Conservation (phyloP, 2,888 invertebrate genomes). For the Masnerella sp. region DNA sequence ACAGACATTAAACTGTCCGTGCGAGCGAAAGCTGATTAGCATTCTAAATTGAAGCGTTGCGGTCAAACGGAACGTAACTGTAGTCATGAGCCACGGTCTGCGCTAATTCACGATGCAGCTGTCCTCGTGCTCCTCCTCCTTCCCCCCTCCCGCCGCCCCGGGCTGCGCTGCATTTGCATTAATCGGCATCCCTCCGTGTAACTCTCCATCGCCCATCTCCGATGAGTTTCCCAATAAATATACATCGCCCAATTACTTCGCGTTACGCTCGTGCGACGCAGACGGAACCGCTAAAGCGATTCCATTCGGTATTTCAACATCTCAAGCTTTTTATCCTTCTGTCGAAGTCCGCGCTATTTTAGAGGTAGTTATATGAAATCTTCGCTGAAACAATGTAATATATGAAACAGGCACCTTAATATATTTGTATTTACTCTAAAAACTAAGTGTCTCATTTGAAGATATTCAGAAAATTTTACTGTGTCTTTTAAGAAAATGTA, state of each 20-base stretch:
- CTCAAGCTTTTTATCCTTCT: too few relatives aligned
- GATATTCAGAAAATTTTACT: too few relatives aligned
- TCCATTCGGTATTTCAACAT: too few relatives aligned
- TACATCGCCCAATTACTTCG: slow-evolving; percentile 48
- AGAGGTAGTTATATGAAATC: too few relatives aligned
- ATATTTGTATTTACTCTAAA: too few relatives aligned
- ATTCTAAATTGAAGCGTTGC: slow-evolving; percentile 77
- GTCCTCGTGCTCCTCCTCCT: slow-evolving; percentile 39
- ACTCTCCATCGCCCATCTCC: slow-evolving; percentile 48
- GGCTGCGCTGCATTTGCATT: slow-evolving; percentile 58
- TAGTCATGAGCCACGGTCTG: slow-evolving; percentile 66
- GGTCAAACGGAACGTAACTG: slow-evolving; percentile 69
- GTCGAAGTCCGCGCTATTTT: too few relatives aligned
- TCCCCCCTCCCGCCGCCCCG: slow-evolving; percentile 18
- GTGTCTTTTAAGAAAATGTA: too few relatives aligned
- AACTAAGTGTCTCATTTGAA: too few relatives aligned
- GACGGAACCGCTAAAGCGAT: slow-evolving; percentile 16
- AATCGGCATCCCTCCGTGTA: slow-evolving; percentile 53
- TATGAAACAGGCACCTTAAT: too few relatives aligned
- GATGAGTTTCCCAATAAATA: slow-evolving; percentile 55
- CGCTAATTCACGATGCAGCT: slow-evolving; percentile 70
- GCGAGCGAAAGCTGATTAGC: slow-evolving; percentile 72
- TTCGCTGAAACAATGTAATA: too few relatives aligned
- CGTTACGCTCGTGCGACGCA: slow-evolving; percentile 39
- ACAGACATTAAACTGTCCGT: slow-evolving; percentile 72